These are phyloP conservation scores for Parnassius smintheus DNA, from an alignment of 2,888 invertebrate genomes.

Conservation along the genomic window DNA sequence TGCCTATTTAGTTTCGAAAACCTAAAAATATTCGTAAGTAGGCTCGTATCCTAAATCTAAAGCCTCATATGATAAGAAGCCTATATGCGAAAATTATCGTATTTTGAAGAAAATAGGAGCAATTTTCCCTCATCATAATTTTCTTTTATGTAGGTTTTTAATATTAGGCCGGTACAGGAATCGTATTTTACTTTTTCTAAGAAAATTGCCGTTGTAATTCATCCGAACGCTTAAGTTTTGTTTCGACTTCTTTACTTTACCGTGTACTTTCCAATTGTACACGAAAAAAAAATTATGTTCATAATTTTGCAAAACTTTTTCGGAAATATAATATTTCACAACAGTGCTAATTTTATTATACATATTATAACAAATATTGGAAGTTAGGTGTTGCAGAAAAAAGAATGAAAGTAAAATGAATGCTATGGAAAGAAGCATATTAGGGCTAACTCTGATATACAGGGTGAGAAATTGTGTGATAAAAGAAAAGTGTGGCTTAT, in stretches of 20 bases:
- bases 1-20: constrained; percentile 33
- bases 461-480: too few species aligned
- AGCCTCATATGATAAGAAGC: constrained; percentile 9
- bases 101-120: constrained; percentile 3
- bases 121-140: constrained; percentile 17
- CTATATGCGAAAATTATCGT: constrained; percentile 21
- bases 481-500: too few species aligned
- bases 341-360: too few species aligned
- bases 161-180: constrained; percentile 16
- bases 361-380: too few species aligned
- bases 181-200: constrained; percentile 24
- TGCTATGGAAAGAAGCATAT: too few species aligned
- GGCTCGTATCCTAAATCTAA: constrained; percentile 28
- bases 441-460: too few species aligned
- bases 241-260: constrained; percentile 3
- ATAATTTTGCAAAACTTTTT: too few species aligned
- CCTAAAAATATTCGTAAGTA: constrained; percentile 32
- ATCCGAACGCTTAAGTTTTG: constrained; percentile 20
- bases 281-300: background rate
- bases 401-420: too few species aligned
- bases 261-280: background rate
- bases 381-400: too few species aligned
- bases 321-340: too few species aligned
- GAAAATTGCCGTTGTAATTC: constrained; percentile 16
- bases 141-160: constrained; percentile 14